phyloP scores from a whole-genome alignment of 1,140 invertebrate species.

The Dreissena polymorpha region DNA sequence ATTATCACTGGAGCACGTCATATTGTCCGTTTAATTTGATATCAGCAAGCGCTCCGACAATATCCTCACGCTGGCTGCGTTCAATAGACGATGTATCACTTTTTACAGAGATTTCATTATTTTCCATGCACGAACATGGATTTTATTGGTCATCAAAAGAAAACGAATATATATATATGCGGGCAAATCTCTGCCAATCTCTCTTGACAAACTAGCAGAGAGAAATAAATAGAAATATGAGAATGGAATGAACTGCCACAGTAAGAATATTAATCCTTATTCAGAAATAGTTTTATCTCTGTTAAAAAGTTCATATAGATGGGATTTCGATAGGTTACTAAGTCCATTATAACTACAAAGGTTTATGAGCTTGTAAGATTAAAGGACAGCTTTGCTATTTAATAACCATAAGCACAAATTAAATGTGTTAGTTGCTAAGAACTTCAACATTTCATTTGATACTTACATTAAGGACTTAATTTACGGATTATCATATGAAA shows the following conservation, averaged over 20 bases:
- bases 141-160: constrained; percentile 53
- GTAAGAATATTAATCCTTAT: constrained; percentile 18
- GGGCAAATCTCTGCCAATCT: constrained; percentile 15
- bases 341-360: no score
- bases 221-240: neutral
- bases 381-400: no score
- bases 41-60: constrained; percentile 50
- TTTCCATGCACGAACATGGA: constrained; percentile 39
- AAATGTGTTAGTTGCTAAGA: no score
- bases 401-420: no score
- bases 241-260: neutral
- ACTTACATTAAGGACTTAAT: no score
- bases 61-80: constrained; percentile 34
- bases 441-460: no score
- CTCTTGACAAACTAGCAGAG: neutral
- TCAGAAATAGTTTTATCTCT: neutral
- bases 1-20: constrained; percentile 47
- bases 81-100: constrained; percentile 47
- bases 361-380: no score
- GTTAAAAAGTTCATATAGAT: neutral
- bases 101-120: constrained; percentile 42
- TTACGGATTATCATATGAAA: no score
- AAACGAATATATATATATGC: constrained; percentile 52
- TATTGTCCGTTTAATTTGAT: constrained; percentile 57
- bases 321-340: no score